Evolutionary conservation across 2,888 invertebrate genomes (phyloP).

Genomic region (Chaetogeoica ovagalla): DNA sequence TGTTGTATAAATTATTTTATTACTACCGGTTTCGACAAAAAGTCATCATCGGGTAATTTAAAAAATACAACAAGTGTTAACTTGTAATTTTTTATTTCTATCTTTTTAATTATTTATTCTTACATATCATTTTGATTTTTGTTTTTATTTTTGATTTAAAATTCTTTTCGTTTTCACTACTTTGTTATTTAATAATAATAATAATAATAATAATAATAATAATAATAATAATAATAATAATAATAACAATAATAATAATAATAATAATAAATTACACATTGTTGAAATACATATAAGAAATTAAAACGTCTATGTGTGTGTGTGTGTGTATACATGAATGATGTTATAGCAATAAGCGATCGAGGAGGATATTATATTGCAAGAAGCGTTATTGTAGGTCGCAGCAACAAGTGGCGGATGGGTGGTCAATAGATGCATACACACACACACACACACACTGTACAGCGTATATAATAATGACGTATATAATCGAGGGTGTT

Average conservation of each 20-base stretch:
- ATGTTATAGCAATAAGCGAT: no score
- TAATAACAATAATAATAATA: background rate
- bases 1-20: no score
- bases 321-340: background rate
- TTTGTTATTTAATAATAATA: no score
- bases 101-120: no score
- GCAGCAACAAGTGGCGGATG: constrained; percentile 36
- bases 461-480: constrained; percentile 1
- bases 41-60: no score
- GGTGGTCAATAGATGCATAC: constrained; percentile 42
- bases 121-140: no score
- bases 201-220: no score
- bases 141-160: no score
- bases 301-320: background rate
- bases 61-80: no score
- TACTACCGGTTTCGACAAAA: no score
- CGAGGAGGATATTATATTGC: constrained; percentile 27
- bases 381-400: constrained; percentile 21
- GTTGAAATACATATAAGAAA: background rate
- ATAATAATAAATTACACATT: background rate
- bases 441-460: background rate
- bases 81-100: no score
- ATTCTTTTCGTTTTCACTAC: no score
- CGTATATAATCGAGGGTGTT: constrained; percentile 46
- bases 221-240: background rate